Evolutionary conservation across 2,113 vertebrate genomes (phyloP), one percentile per base, ranked within the genome.

Genomic region (Glaucidium brasilianum): DNA sequence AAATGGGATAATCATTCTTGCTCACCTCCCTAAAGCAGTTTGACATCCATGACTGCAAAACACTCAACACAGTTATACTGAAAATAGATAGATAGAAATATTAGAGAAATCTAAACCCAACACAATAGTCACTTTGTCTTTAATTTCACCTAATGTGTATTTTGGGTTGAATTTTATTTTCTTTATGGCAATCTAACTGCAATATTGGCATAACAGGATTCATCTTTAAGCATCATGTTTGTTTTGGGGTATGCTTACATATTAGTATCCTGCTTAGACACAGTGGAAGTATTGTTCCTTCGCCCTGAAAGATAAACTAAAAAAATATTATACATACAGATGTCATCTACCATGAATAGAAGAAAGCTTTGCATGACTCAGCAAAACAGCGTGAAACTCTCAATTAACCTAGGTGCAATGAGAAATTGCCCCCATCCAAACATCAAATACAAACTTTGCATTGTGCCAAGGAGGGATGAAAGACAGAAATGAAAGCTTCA

Each of bases 351-450:
- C 66, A 43, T 49, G 75, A 59, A 34, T 17, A 90, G 88, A 87
- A 90, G 74, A 94, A 69, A 64, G 83, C 92, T 83, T 91, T 30
- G 41, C 56, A 34, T 96, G 96, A 96, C 75, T 96, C 89, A 80
- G 95, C 94, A 97, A 75, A 88, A 50, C 60, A 58, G 35, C 3
- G n/a, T n/a, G 82, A 93, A 76, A 72, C 82, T 74, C 26, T 15
- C 75, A 52, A 23, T 85, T 84, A 55, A 72, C 64, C 58, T 89
- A 97, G 75, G 45, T 68, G 81, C 64, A 56, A 34, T 12, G 71
- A 94, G 83, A 86, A 94, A 77, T 52, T 64, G 56, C 45, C 90
- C 56, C 14, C 34, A 34, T 80, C 64, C 3, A 16, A 96, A 83
- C 80, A 71, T 47, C 22, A 69, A 64, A 89, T 23, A 35, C 11